Base-by-base conservation (phyloP, 2,113 vertebrate species). In the Fulmarus glacialis region DNA sequence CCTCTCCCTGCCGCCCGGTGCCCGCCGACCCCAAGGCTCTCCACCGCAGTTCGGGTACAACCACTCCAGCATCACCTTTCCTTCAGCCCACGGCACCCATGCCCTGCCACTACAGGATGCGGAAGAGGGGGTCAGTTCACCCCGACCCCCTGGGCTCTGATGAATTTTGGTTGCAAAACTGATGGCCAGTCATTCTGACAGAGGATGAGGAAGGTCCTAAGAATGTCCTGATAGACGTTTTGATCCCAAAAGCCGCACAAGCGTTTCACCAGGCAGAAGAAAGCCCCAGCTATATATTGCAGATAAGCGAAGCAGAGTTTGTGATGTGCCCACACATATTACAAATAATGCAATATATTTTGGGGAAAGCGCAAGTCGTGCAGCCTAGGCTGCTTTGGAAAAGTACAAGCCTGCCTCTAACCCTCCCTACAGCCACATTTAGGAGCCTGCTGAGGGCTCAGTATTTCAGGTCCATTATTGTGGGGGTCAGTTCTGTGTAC, bases 341-440 rank as follows among this genome's bases (percentile, higher is more conserved):
- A 20, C 43, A 23, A n/a, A 29, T 19, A 43, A 26, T 1, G 21
- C 9, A 7, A 9, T 26, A 3, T 8, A 8, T 36, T 52, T 13
- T 8, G 20, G 73, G 53, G 24, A 24, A 24, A 50, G 36, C 6
- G 0, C 2, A 20, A 42, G 36, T 13, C 4, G 2, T 13, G 43
- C 63, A 43, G 53, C 63, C 5, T 3, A 6, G 72, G 52, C 30
- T 42, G 42, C 72, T 67, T 5, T 21, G 72, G 52, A 24, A 50
- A 42, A 68, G 24, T 1, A 24, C 9, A 18, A 45, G 16, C 40
- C 48, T 14, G 48, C 40, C 34, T 26, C 22, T 18, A 6, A 16
- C 26, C 3, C 32, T 59, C 30, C 62, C 53, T 42, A 1, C 20
- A 17, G 53, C 16, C 8, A 4, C 3, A 0, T 20, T 4, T 3